Evolutionary conservation across 2,797 vertebrate genomes (phyloP), one percentile per base, ranked within the genome.

Genomic region (Anolis apletophallus): DNA sequence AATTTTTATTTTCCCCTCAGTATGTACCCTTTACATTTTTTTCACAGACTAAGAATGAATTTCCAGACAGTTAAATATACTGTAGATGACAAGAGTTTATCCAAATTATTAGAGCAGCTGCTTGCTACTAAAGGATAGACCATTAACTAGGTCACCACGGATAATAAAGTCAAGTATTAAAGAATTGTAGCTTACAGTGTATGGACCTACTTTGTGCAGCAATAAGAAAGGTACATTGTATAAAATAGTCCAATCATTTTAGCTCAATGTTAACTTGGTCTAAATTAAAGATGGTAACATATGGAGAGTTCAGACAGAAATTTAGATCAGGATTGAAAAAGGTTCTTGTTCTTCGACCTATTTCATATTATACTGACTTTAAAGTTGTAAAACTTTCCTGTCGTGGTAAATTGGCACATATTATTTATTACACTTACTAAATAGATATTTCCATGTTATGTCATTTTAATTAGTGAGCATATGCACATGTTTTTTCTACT

Each of bases 211-310:
- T 85, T 80, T 50, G 32, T 59, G 1, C 17, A 72, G 19, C 50
- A 85, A 57, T 73, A 64, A 5, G 9, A 71, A 29, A 73, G 52
- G 36, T 61, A 85, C 89, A 83, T 91, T 91, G 88, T 85, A 78
- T 68, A 64, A 32, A 81, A 32, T 90, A 75, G 87, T 72, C 81
- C 80, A 57, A 55, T 36, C 72, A 91, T 91, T 90, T 83, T 89
- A 88, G 90, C 90, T 73, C 73, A 74, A 74, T 46, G 32, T 88
- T 90, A 92, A 93, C 81, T 80, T 50, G 80, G 76, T 40, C 77
- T 91, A 93, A 91, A 93, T 94, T 87, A 89, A 86, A 93, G 89
- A 88, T 92, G 91, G 92, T 84, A 94, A 92, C 84, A 83, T 46
- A 80, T 88, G 92, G 86, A 89, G 91, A 78, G 77, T 88, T 93